Evolutionary conservation across 2,113 vertebrate genomes (phyloP).

Genomic region (Mesoclemmys tuberculata): DNA sequence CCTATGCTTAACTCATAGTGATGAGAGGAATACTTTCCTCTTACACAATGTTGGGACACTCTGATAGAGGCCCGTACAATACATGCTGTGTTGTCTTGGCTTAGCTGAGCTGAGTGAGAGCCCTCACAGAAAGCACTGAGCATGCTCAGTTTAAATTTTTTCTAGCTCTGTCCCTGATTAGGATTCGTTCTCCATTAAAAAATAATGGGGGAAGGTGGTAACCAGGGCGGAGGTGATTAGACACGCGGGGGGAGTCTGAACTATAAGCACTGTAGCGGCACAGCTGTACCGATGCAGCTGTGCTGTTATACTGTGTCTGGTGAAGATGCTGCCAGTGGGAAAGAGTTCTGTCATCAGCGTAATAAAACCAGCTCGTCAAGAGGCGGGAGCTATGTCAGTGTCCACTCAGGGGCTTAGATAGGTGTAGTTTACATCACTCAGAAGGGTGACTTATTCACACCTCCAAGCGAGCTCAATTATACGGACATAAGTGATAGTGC

Average conservation of each 20-base stretch:
- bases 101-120: not conserved
- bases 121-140: not conserved
- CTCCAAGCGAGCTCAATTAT: no score
- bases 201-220: not conserved
- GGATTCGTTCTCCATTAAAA: not conserved
- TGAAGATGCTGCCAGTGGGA: no score
- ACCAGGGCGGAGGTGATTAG: not conserved
- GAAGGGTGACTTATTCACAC: no score
- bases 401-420: no score
- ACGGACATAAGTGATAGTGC: no score
- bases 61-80: rapidly evolving
- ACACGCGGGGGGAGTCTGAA: no score
- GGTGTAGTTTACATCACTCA: no score
- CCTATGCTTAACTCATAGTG: rapidly evolving
- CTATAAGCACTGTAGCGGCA: no score
- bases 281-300: no score
- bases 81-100: not conserved
- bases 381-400: not conserved
- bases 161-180: not conserved
- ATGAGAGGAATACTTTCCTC: not conserved
- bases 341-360: no score
- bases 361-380: no score
- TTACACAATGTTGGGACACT: rapidly evolving
- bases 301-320: no score
- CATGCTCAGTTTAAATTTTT: rapidly evolving